These are phyloP conservation scores for Phalloptychus januarius DNA, from an alignment of 2,797 vertebrate genomes.

Conservation along the genomic window DNA sequence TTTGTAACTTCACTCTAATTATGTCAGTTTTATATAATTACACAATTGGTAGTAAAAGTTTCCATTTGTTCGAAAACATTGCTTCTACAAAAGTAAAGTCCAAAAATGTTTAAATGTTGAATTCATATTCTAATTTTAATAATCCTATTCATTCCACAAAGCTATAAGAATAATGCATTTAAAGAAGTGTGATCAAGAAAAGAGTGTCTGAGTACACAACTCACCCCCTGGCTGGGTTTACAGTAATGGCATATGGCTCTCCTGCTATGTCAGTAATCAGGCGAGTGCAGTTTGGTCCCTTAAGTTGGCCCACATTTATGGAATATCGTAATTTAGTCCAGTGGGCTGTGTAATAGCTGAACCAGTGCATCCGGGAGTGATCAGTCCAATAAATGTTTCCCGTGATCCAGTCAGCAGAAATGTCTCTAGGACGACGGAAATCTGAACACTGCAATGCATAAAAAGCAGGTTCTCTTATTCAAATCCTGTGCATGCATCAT, in stretches of 20 bases:
- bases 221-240: conserved; percentile 93
- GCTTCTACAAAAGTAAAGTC: not conserved
- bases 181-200: not conserved
- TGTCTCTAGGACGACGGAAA: conserved; percentile 93
- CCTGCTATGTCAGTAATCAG: conserved; percentile 96
- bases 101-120: not conserved
- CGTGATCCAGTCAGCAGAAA: conserved; percentile 97
- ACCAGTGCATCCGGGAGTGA: conserved; percentile 99
- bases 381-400: conserved; percentile 99
- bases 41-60: not conserved
- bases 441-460: conserved; percentile 88
- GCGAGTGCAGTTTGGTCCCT: conserved; percentile 94
- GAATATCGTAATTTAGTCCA: conserved; percentile 98
- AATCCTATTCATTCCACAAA: not conserved
- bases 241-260: conserved; percentile 95
- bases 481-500: not conserved
- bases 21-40: no score
- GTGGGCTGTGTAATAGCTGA: conserved; percentile 98
- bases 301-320: conserved; percentile 95
- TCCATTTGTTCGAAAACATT: not conserved
- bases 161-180: not conserved
- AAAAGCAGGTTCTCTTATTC: conserved; percentile 18
- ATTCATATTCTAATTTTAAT: not conserved
- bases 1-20: not conserved
- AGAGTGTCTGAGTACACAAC: conserved; percentile 35